Evolutionary conservation across 2,113 vertebrate species (phyloP).

Genomic region (Heptranchias perlo): DNA sequence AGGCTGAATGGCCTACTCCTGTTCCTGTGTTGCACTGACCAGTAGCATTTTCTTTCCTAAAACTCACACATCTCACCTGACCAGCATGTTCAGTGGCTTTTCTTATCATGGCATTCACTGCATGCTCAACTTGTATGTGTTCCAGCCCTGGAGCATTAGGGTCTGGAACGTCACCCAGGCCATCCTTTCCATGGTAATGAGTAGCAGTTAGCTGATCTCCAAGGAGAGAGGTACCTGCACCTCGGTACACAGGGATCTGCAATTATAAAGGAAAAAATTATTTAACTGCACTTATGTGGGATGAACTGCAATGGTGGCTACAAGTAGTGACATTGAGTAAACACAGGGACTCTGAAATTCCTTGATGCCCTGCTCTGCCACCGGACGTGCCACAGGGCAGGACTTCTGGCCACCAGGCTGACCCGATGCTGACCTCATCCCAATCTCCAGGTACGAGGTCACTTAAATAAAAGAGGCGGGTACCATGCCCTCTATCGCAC

Average conservation of each 20-base stretch:
- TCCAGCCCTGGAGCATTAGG: constrained; percentile 43
- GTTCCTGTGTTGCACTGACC: neutral
- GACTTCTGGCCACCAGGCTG: neutral
- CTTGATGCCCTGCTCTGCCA: neutral
- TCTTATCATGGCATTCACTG: constrained; percentile 59
- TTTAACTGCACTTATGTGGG: neutral
- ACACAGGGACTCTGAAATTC: neutral
- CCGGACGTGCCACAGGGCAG: neutral
- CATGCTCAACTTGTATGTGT: constrained; percentile 55
- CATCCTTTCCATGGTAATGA: constrained; percentile 60
- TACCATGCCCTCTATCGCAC: neutral
- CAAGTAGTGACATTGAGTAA: neutral
- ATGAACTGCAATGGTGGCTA: neutral
- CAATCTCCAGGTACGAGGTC: neutral
- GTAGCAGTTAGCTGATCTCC: constrained; percentile 43
- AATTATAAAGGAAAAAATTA: neutral
- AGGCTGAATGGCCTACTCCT: neutral
- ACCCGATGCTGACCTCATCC: neutral
- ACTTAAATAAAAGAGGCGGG: neutral
- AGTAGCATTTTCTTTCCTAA: neutral
- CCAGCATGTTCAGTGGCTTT: constrained; percentile 57
- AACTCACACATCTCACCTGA: constrained; percentile 49
- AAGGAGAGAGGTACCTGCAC: constrained; percentile 52
- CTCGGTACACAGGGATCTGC: constrained; percentile 64
- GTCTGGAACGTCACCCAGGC: constrained; percentile 52